Evolutionary conservation across 2,888 invertebrate species (phyloP).

Genomic region (Malthinus flaveolus): DNA sequence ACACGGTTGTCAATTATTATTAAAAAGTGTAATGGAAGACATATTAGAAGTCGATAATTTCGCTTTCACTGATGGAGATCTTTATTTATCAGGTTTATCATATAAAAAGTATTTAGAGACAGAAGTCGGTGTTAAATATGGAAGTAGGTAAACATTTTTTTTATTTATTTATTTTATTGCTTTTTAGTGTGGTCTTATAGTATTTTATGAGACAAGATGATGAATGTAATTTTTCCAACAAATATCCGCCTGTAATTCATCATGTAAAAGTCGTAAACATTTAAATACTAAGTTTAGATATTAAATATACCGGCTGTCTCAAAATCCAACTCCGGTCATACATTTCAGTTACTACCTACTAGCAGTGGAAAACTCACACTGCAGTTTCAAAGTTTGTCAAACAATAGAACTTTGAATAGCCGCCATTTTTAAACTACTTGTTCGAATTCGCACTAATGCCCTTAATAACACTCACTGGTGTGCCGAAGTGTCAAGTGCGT

Average conservation of each 20-base stretch:
- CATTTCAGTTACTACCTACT: too few species aligned
- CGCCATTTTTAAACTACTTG: too few species aligned
- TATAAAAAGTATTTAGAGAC: constrained; percentile 66
- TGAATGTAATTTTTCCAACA: not conserved
- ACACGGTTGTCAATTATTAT: constrained; percentile 76
- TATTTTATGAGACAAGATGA: constrained; percentile 16
- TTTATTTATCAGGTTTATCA: constrained; percentile 58
- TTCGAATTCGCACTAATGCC: too few species aligned
- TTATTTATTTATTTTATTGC: constrained; percentile 1
- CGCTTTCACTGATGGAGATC: constrained; percentile 63
- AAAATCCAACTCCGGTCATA: too few species aligned
- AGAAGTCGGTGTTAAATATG: constrained; percentile 69
- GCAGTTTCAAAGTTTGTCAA: too few species aligned
- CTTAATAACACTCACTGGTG: too few species aligned
- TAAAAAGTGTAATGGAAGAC: constrained; percentile 70
- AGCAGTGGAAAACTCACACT: too few species aligned
- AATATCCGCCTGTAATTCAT: constrained; percentile 14
- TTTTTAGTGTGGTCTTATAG: constrained; percentile 2
- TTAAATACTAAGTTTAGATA: constrained; percentile 8
- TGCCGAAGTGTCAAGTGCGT: too few species aligned
- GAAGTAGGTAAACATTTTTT: constrained; percentile 63
- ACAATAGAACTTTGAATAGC: too few species aligned
- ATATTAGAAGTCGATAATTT: constrained; percentile 55
- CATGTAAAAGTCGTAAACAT: constrained; percentile 6
- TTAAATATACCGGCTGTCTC: not conserved